Conservation (phyloP, 2,113 vertebrate species). For the Ptilorrhoa leucosticta region DNA sequence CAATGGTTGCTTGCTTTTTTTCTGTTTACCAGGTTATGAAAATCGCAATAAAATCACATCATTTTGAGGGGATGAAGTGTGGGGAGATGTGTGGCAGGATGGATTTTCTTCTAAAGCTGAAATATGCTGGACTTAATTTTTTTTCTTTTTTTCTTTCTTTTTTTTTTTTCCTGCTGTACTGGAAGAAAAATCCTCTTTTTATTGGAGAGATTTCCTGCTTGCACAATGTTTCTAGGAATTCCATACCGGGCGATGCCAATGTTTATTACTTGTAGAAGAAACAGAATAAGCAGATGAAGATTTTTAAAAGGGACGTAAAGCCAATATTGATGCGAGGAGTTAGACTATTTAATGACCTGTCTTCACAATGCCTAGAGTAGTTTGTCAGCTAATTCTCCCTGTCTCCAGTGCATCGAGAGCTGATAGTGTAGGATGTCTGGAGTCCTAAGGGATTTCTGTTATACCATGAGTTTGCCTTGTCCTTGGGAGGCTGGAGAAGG, state of each 20-base stretch:
- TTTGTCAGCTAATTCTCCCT: background rate
- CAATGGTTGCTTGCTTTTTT: background rate
- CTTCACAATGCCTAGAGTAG: background rate
- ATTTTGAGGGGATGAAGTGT: background rate
- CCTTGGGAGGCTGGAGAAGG: background rate
- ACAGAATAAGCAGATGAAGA: constrained; percentile 31
- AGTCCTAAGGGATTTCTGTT: background rate
- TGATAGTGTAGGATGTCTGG: background rate
- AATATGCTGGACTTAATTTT: background rate
- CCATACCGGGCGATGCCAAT: constrained; percentile 22
- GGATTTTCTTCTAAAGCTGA: background rate
- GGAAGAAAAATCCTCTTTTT: constrained; percentile 38
- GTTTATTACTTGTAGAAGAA: constrained; percentile 64
- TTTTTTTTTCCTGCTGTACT: background rate
- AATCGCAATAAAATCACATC: background rate
- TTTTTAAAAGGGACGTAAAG: background rate
- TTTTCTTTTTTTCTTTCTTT: background rate
- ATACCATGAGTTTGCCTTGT: background rate
- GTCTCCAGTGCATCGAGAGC: background rate
- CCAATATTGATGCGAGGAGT: background rate
- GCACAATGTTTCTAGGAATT: constrained; percentile 69
- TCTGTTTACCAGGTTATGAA: background rate
- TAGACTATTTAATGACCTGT: background rate
- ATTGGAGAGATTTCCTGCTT: constrained; percentile 62
- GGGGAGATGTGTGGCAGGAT: background rate